Conservation (phyloP, 2,888 invertebrate genomes). For the Rhagophthalmus giganteus region DNA sequence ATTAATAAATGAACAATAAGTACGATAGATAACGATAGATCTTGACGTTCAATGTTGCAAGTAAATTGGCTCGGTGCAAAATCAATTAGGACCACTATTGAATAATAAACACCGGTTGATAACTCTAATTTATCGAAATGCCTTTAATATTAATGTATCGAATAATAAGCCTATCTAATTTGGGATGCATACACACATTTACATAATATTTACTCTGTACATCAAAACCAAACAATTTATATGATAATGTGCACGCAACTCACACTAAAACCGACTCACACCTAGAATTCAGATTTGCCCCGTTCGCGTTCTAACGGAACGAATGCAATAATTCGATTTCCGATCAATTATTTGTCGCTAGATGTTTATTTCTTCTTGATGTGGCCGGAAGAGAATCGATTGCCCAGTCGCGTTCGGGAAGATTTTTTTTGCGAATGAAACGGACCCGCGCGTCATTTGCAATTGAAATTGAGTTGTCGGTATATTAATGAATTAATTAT, state of each 20-base stretch:
- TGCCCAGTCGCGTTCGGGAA: background rate
- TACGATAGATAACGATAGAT: no score
- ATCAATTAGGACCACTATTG: no score
- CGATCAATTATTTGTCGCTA: no score
- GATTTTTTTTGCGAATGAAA: background rate
- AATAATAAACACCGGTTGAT: no score
- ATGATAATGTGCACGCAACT: slow-evolving; percentile 33
- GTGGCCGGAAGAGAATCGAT: background rate
- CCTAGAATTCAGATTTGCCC: slow-evolving; percentile 31
- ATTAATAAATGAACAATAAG: no score
- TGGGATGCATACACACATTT: slow-evolving; percentile 18
- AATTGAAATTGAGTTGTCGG: background rate
- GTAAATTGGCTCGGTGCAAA: no score
- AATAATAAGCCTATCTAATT: slow-evolving; percentile 24
- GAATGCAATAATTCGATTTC: no score
- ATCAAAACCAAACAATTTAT: slow-evolving; percentile 34
- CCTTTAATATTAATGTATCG: no score
- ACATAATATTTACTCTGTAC: slow-evolving; percentile 26
- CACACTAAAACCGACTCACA: slow-evolving; percentile 25
- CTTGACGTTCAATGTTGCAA: no score
- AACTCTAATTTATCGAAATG: no score
- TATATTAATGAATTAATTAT: background rate
- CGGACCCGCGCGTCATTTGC: background rate
- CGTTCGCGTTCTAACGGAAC: slow-evolving; percentile 27
- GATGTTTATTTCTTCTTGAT: background rate